phyloP scores from a whole-genome alignment of 1,140 invertebrate genomes.

The Papilio helenus region DNA sequence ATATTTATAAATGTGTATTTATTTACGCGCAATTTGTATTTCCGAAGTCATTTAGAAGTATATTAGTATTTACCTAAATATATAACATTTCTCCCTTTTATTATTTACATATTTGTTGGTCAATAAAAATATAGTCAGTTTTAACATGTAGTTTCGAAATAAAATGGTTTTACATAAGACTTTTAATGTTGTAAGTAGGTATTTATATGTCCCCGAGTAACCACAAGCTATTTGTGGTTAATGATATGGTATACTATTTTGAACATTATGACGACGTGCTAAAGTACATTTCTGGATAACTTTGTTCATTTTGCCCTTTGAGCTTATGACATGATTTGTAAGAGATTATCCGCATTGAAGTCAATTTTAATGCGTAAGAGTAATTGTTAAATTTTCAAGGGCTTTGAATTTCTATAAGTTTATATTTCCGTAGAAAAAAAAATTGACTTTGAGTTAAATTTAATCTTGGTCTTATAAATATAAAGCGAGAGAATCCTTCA shows the following conservation, averaged over 20 bases:
- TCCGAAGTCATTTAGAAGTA: too few species aligned
- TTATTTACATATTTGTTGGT: too few species aligned
- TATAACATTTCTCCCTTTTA: too few species aligned
- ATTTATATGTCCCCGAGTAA: not conserved
- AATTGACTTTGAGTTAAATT: not conserved
- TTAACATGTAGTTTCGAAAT: not conserved
- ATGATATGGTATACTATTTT: not conserved
- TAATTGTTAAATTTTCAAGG: not conserved
- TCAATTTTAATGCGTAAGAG: not conserved
- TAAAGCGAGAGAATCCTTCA: not conserved
- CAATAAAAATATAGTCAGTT: not conserved
- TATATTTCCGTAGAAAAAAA: not conserved
- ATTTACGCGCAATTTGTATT: too few species aligned
- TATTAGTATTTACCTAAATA: too few species aligned
- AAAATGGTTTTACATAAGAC: not conserved
- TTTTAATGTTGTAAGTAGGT: not conserved
- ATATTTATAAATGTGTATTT: not conserved
- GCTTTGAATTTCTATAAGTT: not conserved
- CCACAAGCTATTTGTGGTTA: not conserved
- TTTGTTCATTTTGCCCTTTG: not conserved
- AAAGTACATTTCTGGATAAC: not conserved
- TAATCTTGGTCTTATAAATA: not conserved
- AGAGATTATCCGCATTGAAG: not conserved
- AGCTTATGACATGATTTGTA: slow-evolving; percentile 8
- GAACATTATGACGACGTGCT: not conserved